phyloP scores from a whole-genome alignment of 2,113 vertebrate species.

The Gnathonemus echidnorhynchus region DNA sequence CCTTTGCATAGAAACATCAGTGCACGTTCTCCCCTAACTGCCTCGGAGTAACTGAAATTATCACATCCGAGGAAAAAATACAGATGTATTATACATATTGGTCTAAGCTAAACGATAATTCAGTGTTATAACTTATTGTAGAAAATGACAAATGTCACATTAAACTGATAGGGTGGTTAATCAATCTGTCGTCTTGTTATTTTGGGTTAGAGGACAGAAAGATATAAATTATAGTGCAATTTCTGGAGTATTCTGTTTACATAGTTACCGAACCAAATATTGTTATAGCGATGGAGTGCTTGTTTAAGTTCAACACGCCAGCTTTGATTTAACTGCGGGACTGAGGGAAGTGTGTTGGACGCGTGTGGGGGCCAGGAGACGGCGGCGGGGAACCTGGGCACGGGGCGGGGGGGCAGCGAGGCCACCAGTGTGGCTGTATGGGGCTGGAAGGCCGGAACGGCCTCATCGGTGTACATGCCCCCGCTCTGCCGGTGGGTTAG shows the following conservation, averaged over 20 bases:
- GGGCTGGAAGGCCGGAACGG: conserved; percentile 80
- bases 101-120: not conserved
- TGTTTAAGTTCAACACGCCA: conserved; percentile 10
- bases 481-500: conserved; percentile 83
- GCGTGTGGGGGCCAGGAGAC: too few species aligned
- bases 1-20: not conserved
- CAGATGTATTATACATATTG: not conserved
- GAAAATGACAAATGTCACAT: not conserved
- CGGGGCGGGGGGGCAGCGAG: conserved; percentile 56
- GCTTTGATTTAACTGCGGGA: not conserved
- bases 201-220: conserved; percentile 8
- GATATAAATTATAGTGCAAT: conserved; percentile 1
- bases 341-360: not conserved
- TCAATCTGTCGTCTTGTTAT: not conserved
- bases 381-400: conserved; percentile 56
- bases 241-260: conserved; percentile 3
- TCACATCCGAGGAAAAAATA: not conserved
- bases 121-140: not conserved
- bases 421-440: conserved; percentile 73
- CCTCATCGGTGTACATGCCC: conserved; percentile 83
- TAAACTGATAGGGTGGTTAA: conserved; percentile 2
- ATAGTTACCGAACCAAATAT: conserved; percentile 12
- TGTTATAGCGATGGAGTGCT: conserved; percentile 5
- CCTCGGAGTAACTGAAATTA: not conserved
- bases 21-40: not conserved